phyloP scores from a whole-genome alignment of 2,888 invertebrate species.

The Noctua fimbriata region DNA sequence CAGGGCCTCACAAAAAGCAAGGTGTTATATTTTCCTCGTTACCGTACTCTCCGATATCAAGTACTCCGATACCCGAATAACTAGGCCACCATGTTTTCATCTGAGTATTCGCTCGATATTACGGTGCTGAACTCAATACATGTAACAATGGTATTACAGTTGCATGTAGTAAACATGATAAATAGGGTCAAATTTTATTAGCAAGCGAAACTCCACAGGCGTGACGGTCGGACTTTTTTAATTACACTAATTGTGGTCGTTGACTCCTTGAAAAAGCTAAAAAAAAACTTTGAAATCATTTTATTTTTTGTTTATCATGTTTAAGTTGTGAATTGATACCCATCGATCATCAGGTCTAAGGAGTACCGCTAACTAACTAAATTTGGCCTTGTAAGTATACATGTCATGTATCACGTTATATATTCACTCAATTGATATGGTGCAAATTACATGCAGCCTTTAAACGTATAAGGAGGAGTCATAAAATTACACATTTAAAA shows the following conservation, averaged over 20 bases:
- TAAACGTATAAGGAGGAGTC: background rate
- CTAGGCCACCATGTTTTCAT: constrained; percentile 55
- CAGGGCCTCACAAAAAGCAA: constrained; percentile 19
- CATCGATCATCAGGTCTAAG: background rate
- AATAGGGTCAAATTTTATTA: background rate
- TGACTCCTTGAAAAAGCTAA: background rate
- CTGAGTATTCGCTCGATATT: constrained; percentile 26
- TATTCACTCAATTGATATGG: background rate
- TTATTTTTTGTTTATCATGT: background rate
- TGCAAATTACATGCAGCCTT: constrained; percentile 1
- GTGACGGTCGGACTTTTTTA: background rate
- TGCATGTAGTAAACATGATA: constrained; percentile 1
- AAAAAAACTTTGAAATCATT: background rate
- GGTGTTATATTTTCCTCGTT: constrained; percentile 42
- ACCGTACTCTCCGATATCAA: background rate
- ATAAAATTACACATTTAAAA: constrained; percentile 13
- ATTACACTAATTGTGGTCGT: background rate
- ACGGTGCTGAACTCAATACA: constrained; percentile 15
- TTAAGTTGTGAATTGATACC: background rate
- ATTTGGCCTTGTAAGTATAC: background rate
- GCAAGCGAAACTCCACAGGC: background rate
- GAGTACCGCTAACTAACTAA: background rate
- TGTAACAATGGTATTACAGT: constrained; percentile 27
- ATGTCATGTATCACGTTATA: background rate
- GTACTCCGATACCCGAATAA: constrained; percentile 17